phyloP scores from a whole-genome alignment of 2,797 vertebrate genomes.

The Tarsius wallacei region DNA sequence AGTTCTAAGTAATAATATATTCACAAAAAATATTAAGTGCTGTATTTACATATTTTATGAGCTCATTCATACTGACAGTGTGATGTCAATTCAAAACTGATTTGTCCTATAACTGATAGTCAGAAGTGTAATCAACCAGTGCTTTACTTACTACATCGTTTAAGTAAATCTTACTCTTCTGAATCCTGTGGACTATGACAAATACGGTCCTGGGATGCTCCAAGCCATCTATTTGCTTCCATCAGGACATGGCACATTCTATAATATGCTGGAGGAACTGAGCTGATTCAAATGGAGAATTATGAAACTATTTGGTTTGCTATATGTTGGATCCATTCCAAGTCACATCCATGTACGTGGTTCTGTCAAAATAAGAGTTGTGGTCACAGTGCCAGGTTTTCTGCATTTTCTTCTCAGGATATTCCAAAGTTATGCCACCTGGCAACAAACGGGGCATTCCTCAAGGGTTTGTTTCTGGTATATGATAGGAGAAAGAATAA shows the following conservation, averaged over 20 bases:
- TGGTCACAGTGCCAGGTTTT: not conserved
- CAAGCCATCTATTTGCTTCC: not conserved
- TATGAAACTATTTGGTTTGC: conserved; percentile 8
- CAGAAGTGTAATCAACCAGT: not conserved
- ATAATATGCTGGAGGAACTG: not conserved
- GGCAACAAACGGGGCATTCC: not conserved
- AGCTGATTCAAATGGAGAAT: not conserved
- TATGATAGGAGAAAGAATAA: not conserved
- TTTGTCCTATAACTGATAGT: conserved; percentile 32
- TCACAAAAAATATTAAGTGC: conserved; percentile 55
- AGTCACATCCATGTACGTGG: not conserved
- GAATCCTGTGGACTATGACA: not conserved
- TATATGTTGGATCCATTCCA: not conserved
- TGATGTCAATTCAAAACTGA: conserved; percentile 24
- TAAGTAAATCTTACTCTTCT: not conserved
- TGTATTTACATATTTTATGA: conserved; percentile 61
- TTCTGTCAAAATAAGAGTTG: not conserved
- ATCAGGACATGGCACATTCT: not conserved
- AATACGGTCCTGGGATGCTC: not conserved
- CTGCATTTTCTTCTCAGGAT: conserved; percentile 22
- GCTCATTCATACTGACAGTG: conserved; percentile 31
- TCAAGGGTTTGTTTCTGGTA: not conserved
- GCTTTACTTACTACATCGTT: not conserved
- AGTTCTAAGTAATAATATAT: not conserved
- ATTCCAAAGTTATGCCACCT: not conserved